Evolutionary conservation across 2,797 vertebrate genomes (phyloP).

Genomic region (Halcyon leucocephala): DNA sequence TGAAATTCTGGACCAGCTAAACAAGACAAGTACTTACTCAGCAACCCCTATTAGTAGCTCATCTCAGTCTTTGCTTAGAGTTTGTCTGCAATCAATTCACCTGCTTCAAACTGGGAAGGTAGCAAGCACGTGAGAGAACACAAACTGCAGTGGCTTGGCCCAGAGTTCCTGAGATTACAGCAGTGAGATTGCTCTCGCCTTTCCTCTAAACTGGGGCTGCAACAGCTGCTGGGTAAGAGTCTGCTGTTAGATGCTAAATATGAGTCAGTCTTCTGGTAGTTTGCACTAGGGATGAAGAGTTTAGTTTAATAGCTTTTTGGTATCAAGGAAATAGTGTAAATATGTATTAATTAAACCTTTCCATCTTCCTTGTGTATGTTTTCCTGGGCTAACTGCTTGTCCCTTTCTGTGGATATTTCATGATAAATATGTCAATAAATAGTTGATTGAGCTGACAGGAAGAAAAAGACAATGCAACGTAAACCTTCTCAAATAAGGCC

Average conservation of each 20-base stretch:
- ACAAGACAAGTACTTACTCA: not conserved
- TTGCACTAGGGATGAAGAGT: not conserved
- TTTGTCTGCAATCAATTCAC: not conserved
- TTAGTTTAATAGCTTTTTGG: not conserved
- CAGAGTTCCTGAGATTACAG: not conserved
- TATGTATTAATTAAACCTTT: not conserved
- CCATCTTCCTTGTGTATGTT: not conserved
- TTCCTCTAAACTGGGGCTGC: not conserved
- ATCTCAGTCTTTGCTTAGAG: not conserved
- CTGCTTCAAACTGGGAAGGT: not conserved
- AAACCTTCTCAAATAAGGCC: not conserved
- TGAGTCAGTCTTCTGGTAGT: not conserved
- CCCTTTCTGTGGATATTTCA: not conserved
- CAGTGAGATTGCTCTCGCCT: not conserved
- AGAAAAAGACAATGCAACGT: not conserved
- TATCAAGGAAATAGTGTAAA: not conserved
- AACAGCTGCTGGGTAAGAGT: not conserved
- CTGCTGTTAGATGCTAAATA: not conserved
- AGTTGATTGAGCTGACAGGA: not conserved
- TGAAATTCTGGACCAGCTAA: not conserved
- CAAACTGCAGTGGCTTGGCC: not conserved
- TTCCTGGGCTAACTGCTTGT: not conserved
- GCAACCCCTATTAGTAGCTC: not conserved
- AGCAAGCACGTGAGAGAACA: not conserved
- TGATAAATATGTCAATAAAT: constrained; percentile 11